Percentiles rank a stretch among this genome's conserved stretches.
These are phyloP conservation scores for Pelagia noctiluca DNA, from an alignment of 30 jellyfish, hydroid and myxozoan genomes.

Conservation along the genomic window DNA sequence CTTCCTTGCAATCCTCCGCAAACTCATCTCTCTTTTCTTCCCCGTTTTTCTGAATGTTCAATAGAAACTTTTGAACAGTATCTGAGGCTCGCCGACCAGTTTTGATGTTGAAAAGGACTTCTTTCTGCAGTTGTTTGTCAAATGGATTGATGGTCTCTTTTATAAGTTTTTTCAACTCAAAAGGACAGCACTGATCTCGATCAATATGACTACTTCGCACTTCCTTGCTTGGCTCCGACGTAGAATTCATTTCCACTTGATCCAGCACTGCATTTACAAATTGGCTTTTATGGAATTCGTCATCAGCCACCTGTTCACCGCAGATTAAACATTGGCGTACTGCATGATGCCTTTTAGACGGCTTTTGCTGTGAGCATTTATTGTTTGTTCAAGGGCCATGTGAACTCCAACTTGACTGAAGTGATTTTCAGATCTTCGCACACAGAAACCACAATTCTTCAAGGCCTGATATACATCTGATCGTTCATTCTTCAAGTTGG, in stretches of 20 bases:
- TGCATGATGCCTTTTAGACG: conserved; percentile 51
- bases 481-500: no score
- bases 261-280: conserved; percentile 5
- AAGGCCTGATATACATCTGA: no score
- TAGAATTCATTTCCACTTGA: not conserved
- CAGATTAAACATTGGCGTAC: conserved; percentile 44
- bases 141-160: conserved; percentile 15
- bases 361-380: conserved; percentile 44
- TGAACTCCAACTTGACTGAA: no score
- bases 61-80: not conserved
- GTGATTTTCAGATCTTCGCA: no score
- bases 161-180: conserved; percentile 5
- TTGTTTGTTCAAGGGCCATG: conserved; percentile 18
- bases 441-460: no score
- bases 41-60: not conserved
- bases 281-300: conserved; percentile 55
- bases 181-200: conserved; percentile 19
- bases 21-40: conserved; percentile 37
- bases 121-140: conserved; percentile 3
- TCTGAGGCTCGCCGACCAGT: conserved; percentile 18
- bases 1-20: conserved; percentile 25
- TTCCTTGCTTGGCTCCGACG: conserved; percentile 19
- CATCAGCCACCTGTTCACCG: conserved; percentile 49
- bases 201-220: not conserved
- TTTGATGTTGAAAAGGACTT: conserved; percentile 9